These are phyloP conservation scores for Gari tellinella DNA, from an alignment of 2,888 invertebrate species.

Conservation along the genomic window DNA sequence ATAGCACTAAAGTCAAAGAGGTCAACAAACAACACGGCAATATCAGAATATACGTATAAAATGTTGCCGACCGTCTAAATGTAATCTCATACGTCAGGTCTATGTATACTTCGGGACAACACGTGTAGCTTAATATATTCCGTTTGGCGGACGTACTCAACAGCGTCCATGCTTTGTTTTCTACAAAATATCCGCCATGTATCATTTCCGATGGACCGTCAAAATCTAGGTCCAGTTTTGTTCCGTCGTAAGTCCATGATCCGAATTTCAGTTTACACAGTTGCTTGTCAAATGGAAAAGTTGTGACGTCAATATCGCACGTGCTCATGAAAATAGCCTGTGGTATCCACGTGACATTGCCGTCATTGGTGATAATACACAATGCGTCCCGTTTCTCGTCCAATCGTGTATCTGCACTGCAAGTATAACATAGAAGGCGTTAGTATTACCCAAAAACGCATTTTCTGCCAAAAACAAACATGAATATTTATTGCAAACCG, in stretches of 20 bases:
- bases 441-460: too few relatives aligned
- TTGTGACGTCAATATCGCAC: conserved; percentile 82
- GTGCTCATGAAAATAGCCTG: conserved; percentile 83
- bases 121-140: conserved; percentile 75
- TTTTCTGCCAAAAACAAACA: too few relatives aligned
- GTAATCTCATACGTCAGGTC: conserved; percentile 82
- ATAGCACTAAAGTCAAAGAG: conserved; percentile 83
- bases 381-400: conserved; percentile 83
- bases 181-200: conserved; percentile 78
- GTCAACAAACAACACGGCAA: conserved; percentile 85
- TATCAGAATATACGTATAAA: conserved; percentile 84
- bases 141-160: conserved; percentile 76
- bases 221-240: conserved; percentile 78
- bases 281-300: conserved; percentile 84
- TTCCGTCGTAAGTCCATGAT: conserved; percentile 83
- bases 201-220: conserved; percentile 56
- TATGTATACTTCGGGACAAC: conserved; percentile 80
- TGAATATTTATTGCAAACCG: too few relatives aligned
- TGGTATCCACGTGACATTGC: conserved; percentile 78
- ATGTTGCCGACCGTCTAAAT: conserved; percentile 78
- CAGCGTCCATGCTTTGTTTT: conserved; percentile 84
- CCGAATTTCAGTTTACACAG: conserved; percentile 84
- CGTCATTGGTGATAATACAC: conserved; percentile 77
- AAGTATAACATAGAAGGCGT: too few relatives aligned
- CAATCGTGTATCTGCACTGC: conserved; percentile 83